Evolutionary conservation across 2,797 vertebrate species (phyloP), one percentile per base, ranked within the genome.

Genomic region (Chelon labrosus): DNA sequence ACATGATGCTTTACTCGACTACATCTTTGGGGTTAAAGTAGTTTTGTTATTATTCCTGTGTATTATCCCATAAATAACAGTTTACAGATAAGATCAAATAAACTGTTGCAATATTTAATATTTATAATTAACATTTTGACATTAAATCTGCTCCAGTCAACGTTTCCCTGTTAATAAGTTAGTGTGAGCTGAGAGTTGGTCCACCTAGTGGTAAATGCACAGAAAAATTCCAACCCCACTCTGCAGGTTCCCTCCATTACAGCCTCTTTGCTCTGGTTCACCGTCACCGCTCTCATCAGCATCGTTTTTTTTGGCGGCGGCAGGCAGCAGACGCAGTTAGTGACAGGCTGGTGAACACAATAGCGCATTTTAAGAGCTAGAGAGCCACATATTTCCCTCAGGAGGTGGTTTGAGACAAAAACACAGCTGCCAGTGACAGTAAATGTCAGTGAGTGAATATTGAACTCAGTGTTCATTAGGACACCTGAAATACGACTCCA

Each of bases 381-480:
- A 66, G 25, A 50, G 19, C n/a, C 42, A 42, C 3, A 59, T 47
- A 53, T 63, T 44, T 63, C 39, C 27, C 19, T 51, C 14, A 16
- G 4, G 19, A 47, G 47, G 14, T n/a, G 37, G 17, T 35, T 35
- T 70, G 16, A 9, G 5, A 39, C 19, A 56, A 57, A 58, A 38
- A 38, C 27, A 64, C 50, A 58, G 17, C 38, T 16, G 42, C 19
- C 51, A 54, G 55, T 39, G 10, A 58, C 35, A 51, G 61, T 19
- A 58, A 54, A 63, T 39, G 13, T 51, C 35, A 50, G 49, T 13
- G 14, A 46, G 13, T 35, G 19, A 49, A 66, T 66, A 66, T 39
- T 66, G 50, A 53, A 39, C 20, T 14, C n/a, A 50, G 31, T 5
- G 25, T 53, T 54, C 6, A 61, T 47, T 39, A 46, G 52, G 27